Evolutionary conservation across 2,888 invertebrate genomes (phyloP), one percentile per base, ranked within the genome.

Genomic region (Drosophila macrothrix): DNA sequence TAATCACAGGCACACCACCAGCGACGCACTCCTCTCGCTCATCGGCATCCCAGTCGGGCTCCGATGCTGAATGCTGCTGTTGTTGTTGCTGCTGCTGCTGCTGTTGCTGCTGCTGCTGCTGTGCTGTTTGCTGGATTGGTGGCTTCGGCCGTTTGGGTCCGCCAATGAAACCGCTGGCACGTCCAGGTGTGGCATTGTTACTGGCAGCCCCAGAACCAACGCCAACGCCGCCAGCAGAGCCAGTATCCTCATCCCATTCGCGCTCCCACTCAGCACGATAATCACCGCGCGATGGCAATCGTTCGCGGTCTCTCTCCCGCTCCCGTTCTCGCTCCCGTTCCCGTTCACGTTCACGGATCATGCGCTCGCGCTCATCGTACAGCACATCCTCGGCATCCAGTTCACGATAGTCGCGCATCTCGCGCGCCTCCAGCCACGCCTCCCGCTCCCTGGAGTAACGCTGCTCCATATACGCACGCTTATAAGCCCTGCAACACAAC

Each of bases 1-100:
- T 86, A 4, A 75, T 64, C 14, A 65, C 77, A 29, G 67, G 60
- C 19, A 56, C 80, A 10, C 61, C 68, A 4, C 54, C 62, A 4
- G 68, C 46, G 39, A 63, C 77, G 5, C 84, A 63, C 16, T 82
- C 83, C 14, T 91, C 82, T 29, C 80, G 88, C 16, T 93, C 93
- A 56, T 92, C 93, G 2, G 91, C 90, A 79, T 93, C 93, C 92
- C 93, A 93, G 60, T 93, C 92, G 0, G 92, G 92, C 67, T 93
- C 93, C 0, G 93, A 92, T 4, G 90, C 81, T 0, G 93, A 89
- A 41, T 92, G 91, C 55, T 89, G 46, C 46, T 46, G 46, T 4
- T 46, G 46, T 2, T 46, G 46, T 2, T 46, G 46, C 3, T 43
- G 46, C 1, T 43, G 43, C 4, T 46, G 46, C 0, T 46, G 43